Conservation (phyloP, 2,888 invertebrate genomes). For the Blastobasis lacticolella region DNA sequence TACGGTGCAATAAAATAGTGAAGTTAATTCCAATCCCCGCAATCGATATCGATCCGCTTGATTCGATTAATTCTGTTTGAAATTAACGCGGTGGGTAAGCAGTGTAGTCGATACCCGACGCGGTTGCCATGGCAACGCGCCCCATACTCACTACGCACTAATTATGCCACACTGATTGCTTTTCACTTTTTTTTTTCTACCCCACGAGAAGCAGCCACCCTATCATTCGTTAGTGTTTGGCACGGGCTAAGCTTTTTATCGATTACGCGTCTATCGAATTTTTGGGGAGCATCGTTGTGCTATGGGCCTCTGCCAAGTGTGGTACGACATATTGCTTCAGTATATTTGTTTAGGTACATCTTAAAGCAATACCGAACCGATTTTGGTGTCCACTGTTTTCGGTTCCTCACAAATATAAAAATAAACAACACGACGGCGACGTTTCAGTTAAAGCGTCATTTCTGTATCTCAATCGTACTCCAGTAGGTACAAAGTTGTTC, state of each 20-base stretch:
- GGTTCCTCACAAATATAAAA: too few relatives aligned
- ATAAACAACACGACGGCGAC: too few relatives aligned
- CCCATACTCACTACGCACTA: constrained; percentile 73
- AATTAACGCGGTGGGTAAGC: constrained; percentile 68
- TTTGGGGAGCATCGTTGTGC: neutral
- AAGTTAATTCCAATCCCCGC: constrained; percentile 33
- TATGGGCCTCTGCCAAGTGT: too few relatives aligned
- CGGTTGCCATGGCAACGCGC: constrained; percentile 65
- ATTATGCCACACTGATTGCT: constrained; percentile 75
- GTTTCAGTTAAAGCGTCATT: too few relatives aligned
- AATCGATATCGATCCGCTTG: constrained; percentile 58
- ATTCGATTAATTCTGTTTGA: constrained; percentile 69
- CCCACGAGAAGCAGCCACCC: constrained; percentile 70
- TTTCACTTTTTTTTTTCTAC: constrained; percentile 66
- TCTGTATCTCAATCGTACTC: too few relatives aligned
- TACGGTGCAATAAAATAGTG: too few relatives aligned
- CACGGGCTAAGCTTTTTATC: constrained; percentile 31
- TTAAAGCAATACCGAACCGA: too few relatives aligned
- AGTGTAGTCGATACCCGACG: constrained; percentile 54
- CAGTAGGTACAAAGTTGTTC: too few relatives aligned
- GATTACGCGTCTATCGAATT: constrained; percentile 32
- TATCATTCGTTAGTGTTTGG: constrained; percentile 50
- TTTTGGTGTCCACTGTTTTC: too few relatives aligned
- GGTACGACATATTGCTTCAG: too few relatives aligned
- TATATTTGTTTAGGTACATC: too few relatives aligned